Evolutionary conservation across 2,888 invertebrate genomes (phyloP).

Genomic region (Margaritifera margaritifera): DNA sequence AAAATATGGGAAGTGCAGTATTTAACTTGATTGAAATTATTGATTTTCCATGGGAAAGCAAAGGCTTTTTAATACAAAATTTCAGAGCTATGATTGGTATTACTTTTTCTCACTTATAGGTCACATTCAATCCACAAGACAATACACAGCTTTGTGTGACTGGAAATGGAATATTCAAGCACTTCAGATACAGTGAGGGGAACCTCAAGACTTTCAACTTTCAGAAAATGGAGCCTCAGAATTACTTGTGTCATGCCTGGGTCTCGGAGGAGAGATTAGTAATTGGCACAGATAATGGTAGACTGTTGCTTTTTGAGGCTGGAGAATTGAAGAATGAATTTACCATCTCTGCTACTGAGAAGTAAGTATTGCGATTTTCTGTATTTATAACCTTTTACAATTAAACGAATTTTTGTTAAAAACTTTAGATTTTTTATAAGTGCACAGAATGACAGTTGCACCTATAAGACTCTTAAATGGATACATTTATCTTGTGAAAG

Average conservation of each 20-base stretch:
- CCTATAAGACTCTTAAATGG: no score
- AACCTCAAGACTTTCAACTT: slow-evolving; percentile 89
- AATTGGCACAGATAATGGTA: slow-evolving; percentile 85
- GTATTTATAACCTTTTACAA: no score
- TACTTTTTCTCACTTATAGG: slow-evolving; percentile 73
- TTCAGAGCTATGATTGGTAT: background rate
- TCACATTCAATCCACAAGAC: slow-evolving; percentile 86
- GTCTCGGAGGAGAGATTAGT: slow-evolving; percentile 87
- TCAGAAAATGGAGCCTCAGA: slow-evolving; percentile 85
- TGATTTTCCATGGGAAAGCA: no score
- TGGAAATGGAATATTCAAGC: slow-evolving; percentile 81
- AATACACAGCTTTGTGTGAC: slow-evolving; percentile 82
- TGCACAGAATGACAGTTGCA: no score
- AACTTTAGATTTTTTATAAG: no score
- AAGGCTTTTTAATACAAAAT: no score
- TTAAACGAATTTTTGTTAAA: no score
- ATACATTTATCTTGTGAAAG: no score
- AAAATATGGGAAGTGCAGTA: no score
- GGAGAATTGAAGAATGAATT: slow-evolving; percentile 81
- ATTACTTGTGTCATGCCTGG: slow-evolving; percentile 86
- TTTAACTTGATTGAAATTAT: no score
- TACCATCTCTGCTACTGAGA: slow-evolving; percentile 53
- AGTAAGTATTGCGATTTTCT: slow-evolving; percentile 31
- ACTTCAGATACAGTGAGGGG: slow-evolving; percentile 84
- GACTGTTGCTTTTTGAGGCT: slow-evolving; percentile 86